Percentiles rank a stretch among this genome's conserved stretches.
phyloP scores from a whole-genome alignment of 2,797 vertebrate genomes.

The Bucorvus abyssinicus region DNA sequence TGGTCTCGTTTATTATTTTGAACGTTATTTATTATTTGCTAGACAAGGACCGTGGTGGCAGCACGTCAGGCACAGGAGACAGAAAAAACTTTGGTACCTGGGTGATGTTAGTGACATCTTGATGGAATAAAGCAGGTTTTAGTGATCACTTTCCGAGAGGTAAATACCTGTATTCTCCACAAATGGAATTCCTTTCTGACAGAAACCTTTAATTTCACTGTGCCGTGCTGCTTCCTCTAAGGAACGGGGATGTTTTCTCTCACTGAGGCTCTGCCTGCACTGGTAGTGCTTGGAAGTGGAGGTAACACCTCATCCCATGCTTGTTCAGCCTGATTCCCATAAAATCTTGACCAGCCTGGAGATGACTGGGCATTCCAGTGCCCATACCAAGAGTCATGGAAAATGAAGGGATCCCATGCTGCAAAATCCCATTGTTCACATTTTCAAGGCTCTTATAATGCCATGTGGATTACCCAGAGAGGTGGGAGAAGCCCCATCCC shows the following conservation, averaged over 20 bases:
- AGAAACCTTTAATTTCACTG: not conserved
- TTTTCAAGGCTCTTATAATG: accelerated
- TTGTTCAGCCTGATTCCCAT: not conserved
- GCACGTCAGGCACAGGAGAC: not conserved
- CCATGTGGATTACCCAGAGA: not conserved
- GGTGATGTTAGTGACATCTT: not conserved
- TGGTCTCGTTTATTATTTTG: not conserved
- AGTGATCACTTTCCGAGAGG: not conserved
- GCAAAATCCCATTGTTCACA: not conserved
- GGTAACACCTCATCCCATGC: not conserved
- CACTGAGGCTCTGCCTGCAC: not conserved
- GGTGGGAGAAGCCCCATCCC: not conserved
- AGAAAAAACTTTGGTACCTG: not conserved
- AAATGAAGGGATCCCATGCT: not conserved
- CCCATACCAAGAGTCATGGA: not conserved
- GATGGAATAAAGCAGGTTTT: not conserved
- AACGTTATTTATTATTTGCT: not conserved
- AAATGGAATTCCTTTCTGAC: not conserved
- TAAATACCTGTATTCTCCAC: not conserved
- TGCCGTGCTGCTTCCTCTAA: not conserved
- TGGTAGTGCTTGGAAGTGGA: not conserved
- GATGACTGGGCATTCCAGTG: not conserved
- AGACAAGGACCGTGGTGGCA: not conserved
- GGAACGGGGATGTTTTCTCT: not conserved
- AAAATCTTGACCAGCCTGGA: not conserved